Base-by-base conservation (phyloP, 2,888 invertebrate genomes). In the Sipha maydis region DNA sequence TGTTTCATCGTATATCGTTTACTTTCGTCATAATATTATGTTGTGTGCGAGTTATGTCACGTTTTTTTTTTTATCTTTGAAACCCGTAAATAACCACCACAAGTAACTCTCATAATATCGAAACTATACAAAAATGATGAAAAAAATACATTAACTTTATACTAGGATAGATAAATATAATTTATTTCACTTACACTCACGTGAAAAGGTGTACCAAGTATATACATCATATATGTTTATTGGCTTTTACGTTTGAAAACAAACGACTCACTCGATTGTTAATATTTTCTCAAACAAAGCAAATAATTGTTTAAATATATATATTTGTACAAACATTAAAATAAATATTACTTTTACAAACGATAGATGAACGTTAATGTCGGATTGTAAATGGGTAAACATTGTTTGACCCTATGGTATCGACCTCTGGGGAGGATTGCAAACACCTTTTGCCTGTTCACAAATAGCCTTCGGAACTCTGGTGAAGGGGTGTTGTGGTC, bases 361-460 rank as follows among this genome's bases (percentile, higher is more conserved):
- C 34, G 54, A 75, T 38, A 75, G 73, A 34, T 48, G 21, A 31
- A 54, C 48, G 31, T 56, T n/a, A n/a, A 83, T 25, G 56, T 83
- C 34, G 11, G 7, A 80, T 38, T 56, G 75, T 56, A 56, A 56
- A 83, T 38, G 56, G 56, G 56, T 83, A 75, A 83, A 83, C 56
- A 56, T 34, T 28, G 38, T 84, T 84, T 61, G 67, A 77, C 77
- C 77, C 85, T 28, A 41, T 41, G 76, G 31, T 85, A 85, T 85
- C 67, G 85, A 85, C 85, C 85, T 41, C 9, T 67, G 48, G 31
- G 84, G 56, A 19, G 73, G 17, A 61, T 25, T 14, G 67, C 67
- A 54, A 85, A 85, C 85, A 85, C 78, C 77, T 85, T 78, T 78
- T 78, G 67, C 85, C 77, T n/a, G 78, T 69, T 85, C 76, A 41